These are phyloP conservation scores for Mythimna loreyi DNA, from an alignment of 2,888 invertebrate species.

Conservation along the genomic window DNA sequence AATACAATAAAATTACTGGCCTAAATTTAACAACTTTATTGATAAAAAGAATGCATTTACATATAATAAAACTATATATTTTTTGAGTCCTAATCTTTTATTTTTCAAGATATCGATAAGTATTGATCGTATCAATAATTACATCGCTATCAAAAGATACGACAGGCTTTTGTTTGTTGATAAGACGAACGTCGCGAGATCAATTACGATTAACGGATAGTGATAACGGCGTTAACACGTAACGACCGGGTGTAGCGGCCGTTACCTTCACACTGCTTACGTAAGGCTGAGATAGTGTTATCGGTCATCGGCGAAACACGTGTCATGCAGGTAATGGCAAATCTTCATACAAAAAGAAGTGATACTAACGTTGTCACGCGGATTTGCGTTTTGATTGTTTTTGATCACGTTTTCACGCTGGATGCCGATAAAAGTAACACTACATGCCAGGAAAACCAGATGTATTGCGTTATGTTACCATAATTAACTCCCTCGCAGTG, in stretches of 20 bases:
- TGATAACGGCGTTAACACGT: constrained; percentile 73
- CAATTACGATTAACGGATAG: constrained; percentile 74
- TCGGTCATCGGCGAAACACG: constrained; percentile 50
- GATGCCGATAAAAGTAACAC: background rate
- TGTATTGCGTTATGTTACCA: too few species aligned
- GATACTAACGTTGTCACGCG: constrained; percentile 34
- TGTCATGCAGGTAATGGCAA: constrained; percentile 4
- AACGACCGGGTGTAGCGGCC: constrained; percentile 73
- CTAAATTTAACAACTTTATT: constrained; percentile 30
- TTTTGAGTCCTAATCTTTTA: constrained; percentile 40
- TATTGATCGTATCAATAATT: constrained; percentile 31
- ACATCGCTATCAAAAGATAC: constrained; percentile 46
- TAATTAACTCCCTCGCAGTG: too few species aligned
- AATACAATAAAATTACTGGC: constrained; percentile 8
- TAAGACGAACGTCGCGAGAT: constrained; percentile 52
- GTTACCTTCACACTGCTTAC: constrained; percentile 70
- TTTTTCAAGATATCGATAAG: constrained; percentile 23
- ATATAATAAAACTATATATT: constrained; percentile 12
- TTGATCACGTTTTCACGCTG: constrained; percentile 13
- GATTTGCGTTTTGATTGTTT: constrained; percentile 12
- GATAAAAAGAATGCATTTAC: constrained; percentile 22
- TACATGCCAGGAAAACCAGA: too few species aligned
- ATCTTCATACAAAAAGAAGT: constrained; percentile 20
- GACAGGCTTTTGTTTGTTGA: constrained; percentile 47
- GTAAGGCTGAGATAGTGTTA: constrained; percentile 62